These are phyloP conservation scores for Seriola dumerili DNA, from an alignment of 2,113 vertebrate genomes.

Conservation along the genomic window DNA sequence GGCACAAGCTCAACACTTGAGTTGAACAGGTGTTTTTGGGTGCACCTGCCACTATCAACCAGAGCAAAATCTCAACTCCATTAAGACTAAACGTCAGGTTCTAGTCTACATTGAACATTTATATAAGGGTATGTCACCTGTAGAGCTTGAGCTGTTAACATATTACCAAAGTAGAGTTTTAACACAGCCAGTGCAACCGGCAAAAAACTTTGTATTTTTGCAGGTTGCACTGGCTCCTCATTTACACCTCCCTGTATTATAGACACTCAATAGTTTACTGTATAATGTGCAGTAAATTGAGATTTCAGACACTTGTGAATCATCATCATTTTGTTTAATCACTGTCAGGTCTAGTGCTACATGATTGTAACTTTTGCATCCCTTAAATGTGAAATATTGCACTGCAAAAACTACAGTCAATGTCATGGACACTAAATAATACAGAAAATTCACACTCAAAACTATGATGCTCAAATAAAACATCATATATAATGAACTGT, in stretches of 20 bases:
- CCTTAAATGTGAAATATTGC: neutral
- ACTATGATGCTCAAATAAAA: neutral
- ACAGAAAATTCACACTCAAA: neutral
- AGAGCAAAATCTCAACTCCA: neutral
- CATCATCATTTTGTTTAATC: neutral
- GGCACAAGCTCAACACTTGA: neutral
- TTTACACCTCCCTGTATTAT: neutral
- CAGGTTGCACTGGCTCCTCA: too few species aligned
- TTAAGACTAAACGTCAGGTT: neutral
- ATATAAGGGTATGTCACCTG: neutral
- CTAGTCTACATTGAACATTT: neutral
- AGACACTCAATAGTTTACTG: neutral
- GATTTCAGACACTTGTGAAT: neutral
- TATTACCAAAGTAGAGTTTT: neutral
- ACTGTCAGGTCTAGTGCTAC: neutral
- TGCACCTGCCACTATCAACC: too few species aligned
- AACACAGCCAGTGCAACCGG: neutral
- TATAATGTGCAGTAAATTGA: neutral
- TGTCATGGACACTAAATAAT: neutral
- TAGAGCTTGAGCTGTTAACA: too few species aligned
- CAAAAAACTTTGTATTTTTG: too few species aligned
- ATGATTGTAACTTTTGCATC: neutral
- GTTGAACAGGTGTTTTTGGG: neutral
- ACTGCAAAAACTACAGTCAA: neutral
- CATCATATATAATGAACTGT: neutral